A percentile compares a stretch with the other conserved stretches of the same genome.
Conservation (phyloP, 2,888 invertebrate genomes). For the Lymantria monacha region DNA sequence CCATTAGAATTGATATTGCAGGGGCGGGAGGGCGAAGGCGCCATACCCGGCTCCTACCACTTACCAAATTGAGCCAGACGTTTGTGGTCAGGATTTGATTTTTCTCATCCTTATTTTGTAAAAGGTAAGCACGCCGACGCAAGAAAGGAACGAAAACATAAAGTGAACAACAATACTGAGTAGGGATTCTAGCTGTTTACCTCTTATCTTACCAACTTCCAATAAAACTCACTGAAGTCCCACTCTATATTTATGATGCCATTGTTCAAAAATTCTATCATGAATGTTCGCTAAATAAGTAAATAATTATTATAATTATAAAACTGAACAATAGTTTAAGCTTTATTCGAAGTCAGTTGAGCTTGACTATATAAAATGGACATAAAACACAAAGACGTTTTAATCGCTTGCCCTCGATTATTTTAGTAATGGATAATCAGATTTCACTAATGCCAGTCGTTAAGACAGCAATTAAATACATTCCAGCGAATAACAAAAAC, state of each 20-base stretch:
- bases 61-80: slow-evolving; percentile 99
- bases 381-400: slow-evolving; percentile 45
- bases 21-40: slow-evolving; percentile 68
- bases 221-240: neutral
- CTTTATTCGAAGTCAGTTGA: slow-evolving; percentile 28
- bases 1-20: slow-evolving; percentile 34
- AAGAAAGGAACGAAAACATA: slow-evolving; percentile 79
- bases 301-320: neutral
- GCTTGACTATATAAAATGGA: slow-evolving; percentile 29
- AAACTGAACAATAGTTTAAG: neutral
- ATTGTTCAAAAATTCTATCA: too few species aligned
- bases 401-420: slow-evolving; percentile 42
- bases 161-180: slow-evolving; percentile 60
- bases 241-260: neutral
- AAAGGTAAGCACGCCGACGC: slow-evolving; percentile 84
- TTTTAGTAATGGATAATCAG: slow-evolving; percentile 39
- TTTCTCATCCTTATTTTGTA: slow-evolving; percentile 95
- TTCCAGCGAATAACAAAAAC: slow-evolving; percentile 45
- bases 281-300: too few species aligned
- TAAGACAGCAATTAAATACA: slow-evolving; percentile 50
- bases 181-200: slow-evolving; percentile 29
- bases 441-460: slow-evolving; percentile 44
- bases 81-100: slow-evolving; percentile 99
- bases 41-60: slow-evolving; percentile 83
- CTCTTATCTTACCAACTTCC: slow-evolving; percentile 24